Conservation (phyloP, 1,140 invertebrate species). For the Araneus ventricosus region DNA sequence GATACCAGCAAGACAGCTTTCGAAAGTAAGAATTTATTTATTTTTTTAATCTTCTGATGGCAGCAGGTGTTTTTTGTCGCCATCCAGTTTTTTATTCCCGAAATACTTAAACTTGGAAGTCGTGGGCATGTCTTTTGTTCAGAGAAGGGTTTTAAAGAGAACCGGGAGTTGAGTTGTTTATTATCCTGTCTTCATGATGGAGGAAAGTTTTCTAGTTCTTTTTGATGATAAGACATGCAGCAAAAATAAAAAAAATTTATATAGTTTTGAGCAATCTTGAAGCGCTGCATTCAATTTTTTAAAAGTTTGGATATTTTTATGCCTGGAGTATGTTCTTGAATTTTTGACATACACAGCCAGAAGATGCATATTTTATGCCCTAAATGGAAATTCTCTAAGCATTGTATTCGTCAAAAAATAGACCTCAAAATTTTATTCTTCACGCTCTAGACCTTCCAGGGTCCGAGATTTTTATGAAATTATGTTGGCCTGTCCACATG, state of each 20-base stretch:
- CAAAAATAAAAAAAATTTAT: neutral
- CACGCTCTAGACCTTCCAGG: too few species aligned
- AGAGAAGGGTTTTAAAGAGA: neutral
- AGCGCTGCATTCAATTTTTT: neutral
- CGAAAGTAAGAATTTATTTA: constrained; percentile 55
- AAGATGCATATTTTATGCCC: too few species aligned
- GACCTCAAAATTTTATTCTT: too few species aligned
- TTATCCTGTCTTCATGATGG: neutral
- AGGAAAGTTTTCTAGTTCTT: neutral
- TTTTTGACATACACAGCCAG: too few species aligned
- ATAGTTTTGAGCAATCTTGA: neutral
- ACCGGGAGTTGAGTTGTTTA: neutral
- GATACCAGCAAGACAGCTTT: constrained; percentile 49
- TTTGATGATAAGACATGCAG: neutral
- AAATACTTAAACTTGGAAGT: neutral
- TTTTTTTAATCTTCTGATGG: neutral
- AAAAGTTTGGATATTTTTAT: too few species aligned
- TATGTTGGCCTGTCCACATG: too few species aligned
- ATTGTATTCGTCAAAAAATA: too few species aligned
- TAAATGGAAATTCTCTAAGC: too few species aligned
- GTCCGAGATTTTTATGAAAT: too few species aligned
- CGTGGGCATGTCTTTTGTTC: neutral
- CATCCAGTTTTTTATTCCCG: neutral
- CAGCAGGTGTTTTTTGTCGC: neutral
- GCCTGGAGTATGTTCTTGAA: too few species aligned